phyloP scores from a whole-genome alignment of 2,888 invertebrate species.

The Coremacera marginata region DNA sequence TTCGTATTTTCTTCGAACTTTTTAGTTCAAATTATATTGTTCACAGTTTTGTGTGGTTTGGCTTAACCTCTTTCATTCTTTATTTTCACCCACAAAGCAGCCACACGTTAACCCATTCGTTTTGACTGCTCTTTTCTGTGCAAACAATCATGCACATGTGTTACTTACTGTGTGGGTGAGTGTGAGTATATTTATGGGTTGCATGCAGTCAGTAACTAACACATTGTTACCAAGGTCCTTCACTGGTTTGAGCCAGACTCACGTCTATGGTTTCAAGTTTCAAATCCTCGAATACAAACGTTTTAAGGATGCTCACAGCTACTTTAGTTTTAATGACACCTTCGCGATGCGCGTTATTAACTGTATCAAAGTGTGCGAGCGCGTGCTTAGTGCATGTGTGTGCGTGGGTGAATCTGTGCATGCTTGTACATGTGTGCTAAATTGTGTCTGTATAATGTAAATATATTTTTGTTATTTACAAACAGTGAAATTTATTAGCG shows the following conservation, averaged over 20 bases:
- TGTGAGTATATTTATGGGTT: background rate
- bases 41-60: slow-evolving; percentile 3
- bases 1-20: background rate
- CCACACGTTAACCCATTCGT: background rate
- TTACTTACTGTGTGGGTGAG: background rate
- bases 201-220: slow-evolving; percentile 2
- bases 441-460: background rate
- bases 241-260: background rate
- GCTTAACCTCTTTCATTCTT: background rate
- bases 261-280: slow-evolving; percentile 24
- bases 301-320: slow-evolving; percentile 49
- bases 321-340: slow-evolving; percentile 47
- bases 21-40: slow-evolving; percentile 18
- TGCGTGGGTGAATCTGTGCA: background rate
- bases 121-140: background rate
- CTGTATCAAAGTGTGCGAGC: background rate
- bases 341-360: slow-evolving; percentile 26
- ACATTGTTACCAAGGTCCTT: background rate
- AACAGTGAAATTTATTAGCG: slow-evolving; percentile 26
- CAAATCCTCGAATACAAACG: slow-evolving; percentile 50
- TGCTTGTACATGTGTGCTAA: background rate
- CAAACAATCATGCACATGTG: background rate
- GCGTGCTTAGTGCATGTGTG: background rate
- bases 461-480: slow-evolving; percentile 20
- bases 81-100: too few species aligned